Base-by-base conservation (phyloP, 2,113 vertebrate species). In the Hyaena hyaena region DNA sequence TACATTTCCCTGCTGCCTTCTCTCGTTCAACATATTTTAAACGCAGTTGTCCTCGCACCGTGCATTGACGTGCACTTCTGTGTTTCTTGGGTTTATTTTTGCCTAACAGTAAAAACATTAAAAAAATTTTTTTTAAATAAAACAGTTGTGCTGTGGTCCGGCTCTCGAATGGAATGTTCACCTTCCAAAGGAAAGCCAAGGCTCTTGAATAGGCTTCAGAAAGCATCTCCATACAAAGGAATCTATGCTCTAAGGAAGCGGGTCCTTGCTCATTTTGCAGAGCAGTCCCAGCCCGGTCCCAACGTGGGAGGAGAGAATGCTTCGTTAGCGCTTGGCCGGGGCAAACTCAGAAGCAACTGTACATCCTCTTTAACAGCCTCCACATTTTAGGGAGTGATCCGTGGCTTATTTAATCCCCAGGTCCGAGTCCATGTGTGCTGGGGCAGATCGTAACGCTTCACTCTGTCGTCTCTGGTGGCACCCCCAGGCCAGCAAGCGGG, bases 361-460 rank as follows among this genome's bases (percentile, higher is more conserved):
- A 7, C 50, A 17, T 45, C 26, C 17, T 28, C 43, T 43, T 45
- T 33, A 69, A 23, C 1, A 10, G 66, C 5, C 7, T 7, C 66
- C 39, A 53, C 5, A 1, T 58, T 84, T 88, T 39, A 21, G 50
- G 26, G 86, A 65, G 7, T 2, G 14, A 35, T 15, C n/a, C 58
- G 11, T 48, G 84, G 28, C 66, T 90, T 61, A 23, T 82, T 53
- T 82, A 15, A n/a, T 33, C 77, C 31, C 11, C 28, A 19, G 7
- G 12, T 69, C 83, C 10, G 35, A 23, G 28, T 45, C 4, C 24
- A 15, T 0, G 4, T 19, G 0, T 4, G 21, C 48, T 1, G 19
- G 31, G 31, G 17, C 10, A 8, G 28, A 11, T n/a, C 10, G 4
- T 11, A 24, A 19, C 1, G 2, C n/a, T 15, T 9, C 2, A 0